phyloP scores from a whole-genome alignment of 2,113 vertebrate genomes.

The Lepus timidus region DNA sequence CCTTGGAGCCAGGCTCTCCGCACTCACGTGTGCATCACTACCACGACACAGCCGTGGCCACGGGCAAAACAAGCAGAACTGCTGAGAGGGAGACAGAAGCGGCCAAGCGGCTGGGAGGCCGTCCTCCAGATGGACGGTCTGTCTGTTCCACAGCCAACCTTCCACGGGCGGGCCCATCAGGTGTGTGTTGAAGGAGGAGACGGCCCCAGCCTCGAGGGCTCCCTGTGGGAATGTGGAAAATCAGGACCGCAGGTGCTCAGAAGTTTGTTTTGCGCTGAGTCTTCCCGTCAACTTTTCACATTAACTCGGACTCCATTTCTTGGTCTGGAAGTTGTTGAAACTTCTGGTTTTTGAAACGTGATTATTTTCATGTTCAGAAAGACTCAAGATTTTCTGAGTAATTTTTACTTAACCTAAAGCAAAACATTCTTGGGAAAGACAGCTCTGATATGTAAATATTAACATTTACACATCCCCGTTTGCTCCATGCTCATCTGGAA shows the following conservation, averaged over 20 bases:
- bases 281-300: constrained; percentile 56
- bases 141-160: constrained; percentile 38
- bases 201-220: neutral
- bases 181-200: constrained; percentile 41
- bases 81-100: constrained; percentile 38
- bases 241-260: neutral
- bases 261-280: constrained; percentile 35
- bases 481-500: constrained; percentile 57
- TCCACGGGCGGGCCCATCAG: constrained; percentile 60
- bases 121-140: constrained; percentile 48
- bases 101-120: neutral
- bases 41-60: no score
- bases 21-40: no score
- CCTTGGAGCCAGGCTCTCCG: neutral
- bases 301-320: constrained; percentile 29
- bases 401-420: constrained; percentile 56
- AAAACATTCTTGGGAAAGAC: constrained; percentile 59
- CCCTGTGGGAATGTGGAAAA: neutral
- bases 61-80: constrained; percentile 43
- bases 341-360: constrained; percentile 55
- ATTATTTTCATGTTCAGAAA: constrained; percentile 65
- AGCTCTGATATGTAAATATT: constrained; percentile 71
- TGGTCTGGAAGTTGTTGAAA: constrained; percentile 55
- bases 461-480: constrained; percentile 46
- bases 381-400: constrained; percentile 49